These are phyloP conservation scores for Danaus chrysippus DNA, from an alignment of 2,888 invertebrate genomes.

Conservation along the genomic window DNA sequence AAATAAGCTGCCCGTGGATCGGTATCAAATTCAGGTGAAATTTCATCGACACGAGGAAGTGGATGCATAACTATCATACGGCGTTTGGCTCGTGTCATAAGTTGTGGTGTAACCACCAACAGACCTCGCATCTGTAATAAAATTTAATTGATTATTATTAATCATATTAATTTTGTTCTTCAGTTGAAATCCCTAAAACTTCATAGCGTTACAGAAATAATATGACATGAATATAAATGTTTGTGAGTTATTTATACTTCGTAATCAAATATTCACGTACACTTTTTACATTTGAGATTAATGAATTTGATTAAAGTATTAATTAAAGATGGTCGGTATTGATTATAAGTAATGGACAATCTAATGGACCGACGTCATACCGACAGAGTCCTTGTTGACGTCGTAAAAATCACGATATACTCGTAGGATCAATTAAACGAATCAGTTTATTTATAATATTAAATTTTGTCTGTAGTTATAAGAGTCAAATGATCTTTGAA, in stretches of 20 bases:
- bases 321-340: constrained; percentile 14
- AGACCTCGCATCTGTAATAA: constrained; percentile 87
- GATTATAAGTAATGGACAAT: constrained; percentile 11
- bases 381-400: neutral
- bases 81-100: constrained; percentile 96
- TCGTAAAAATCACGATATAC: neutral
- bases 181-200: too few relatives aligned
- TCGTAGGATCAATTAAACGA: too few relatives aligned
- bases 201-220: too few relatives aligned
- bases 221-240: too few relatives aligned
- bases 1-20: constrained; percentile 99
- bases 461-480: neutral
- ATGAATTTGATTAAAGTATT: constrained; percentile 9
- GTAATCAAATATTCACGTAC: constrained; percentile 12
- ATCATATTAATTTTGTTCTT: constrained; percentile 6
- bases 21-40: constrained; percentile 95
- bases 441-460: too few relatives aligned
- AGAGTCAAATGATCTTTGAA: constrained; percentile 4
- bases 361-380: constrained; percentile 8
- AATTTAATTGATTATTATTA: constrained; percentile 10
- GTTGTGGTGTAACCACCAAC: constrained; percentile 94
- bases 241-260: too few relatives aligned
- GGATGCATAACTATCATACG: constrained; percentile 99
- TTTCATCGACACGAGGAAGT: constrained; percentile 95
- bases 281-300: constrained; percentile 7